Base-by-base conservation (phyloP, 2,888 invertebrate genomes). In the Oegoconia quadripuncta region DNA sequence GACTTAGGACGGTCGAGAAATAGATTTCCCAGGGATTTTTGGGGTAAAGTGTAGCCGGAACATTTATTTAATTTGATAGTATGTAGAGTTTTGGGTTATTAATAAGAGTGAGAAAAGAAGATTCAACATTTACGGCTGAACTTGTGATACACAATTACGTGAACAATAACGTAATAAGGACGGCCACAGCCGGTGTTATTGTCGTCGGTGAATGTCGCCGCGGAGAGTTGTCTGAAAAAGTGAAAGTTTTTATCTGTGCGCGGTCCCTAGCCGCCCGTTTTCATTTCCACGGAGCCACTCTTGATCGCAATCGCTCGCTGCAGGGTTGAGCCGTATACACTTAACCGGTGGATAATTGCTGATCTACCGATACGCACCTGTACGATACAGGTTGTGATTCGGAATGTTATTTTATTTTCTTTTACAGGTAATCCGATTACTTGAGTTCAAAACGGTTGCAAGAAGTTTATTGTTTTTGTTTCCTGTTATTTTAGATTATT, bases 191-290 rank as follows among this genome's bases (percentile, higher is more conserved):
- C 70, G 65, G 64, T 59, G 74, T 74, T 75, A 80, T 76, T 75
- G 74, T 72, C 56, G 61, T 61, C 55, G 54, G 58, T 56, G 66
- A 80, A 80, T 75, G 75, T 80, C 64, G 62, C 77, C 74, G 69
- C 62, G 44, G 75, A 75, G 77, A 70, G 68, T 75, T 71, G 74
- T 70, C 72, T 70, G 76, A 74, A 80, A 78, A 81, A 82, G 81
- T 78, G 77, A 83, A 84, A 83, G 81, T 84, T 86, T 84, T 84
- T 84, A 83, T 83, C 81, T 74, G 66, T 48, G 56, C 56, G 45
- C 60, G 59, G 70, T 80, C 80, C 83, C 79, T 55, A 66, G 75
- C 63, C 71, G 69, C 64, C 67, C 75, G 76, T 80, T 77, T 68
- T 77, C 77, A 79, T 83, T 81, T 81, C 72, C 74, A 74, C 70